A percentile compares a stretch with the other conserved stretches of the same genome.
Conservation (phyloP, 2,888 invertebrate genomes). For the Pristionchus fissidentatus region DNA sequence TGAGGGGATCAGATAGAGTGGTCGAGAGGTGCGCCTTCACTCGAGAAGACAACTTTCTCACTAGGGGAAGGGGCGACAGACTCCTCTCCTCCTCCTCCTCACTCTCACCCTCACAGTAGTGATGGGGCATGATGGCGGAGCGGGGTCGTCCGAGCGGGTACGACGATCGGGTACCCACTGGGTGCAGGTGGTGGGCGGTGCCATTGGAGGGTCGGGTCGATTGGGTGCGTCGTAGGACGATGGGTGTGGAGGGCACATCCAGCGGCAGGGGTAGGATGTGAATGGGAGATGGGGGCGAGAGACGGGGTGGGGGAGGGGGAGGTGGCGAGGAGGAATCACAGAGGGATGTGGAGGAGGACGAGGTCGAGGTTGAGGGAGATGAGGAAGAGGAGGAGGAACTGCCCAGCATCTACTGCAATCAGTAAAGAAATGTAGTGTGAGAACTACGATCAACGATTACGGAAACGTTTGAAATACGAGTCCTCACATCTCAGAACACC, state of each 20-base stretch:
- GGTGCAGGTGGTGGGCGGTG: neutral
- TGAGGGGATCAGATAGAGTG: constrained; percentile 61
- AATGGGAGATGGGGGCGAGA: neutral
- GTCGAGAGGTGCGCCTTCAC: constrained; percentile 58
- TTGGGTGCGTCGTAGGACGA: neutral
- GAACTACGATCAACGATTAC: too few relatives aligned
- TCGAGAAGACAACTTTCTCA: constrained; percentile 58
- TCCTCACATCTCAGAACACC: too few relatives aligned
- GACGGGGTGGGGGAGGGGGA: neutral
- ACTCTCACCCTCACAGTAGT: neutral
- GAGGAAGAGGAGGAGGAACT: neutral
- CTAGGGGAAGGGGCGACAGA: constrained; percentile 50
- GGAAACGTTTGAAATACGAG: too few relatives aligned
- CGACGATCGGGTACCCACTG: neutral
- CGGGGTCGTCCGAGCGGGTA: neutral
- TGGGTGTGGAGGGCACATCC: constrained; percentile 1
- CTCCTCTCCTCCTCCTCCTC: constrained; percentile 11
- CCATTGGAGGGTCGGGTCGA: neutral
- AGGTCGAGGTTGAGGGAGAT: neutral
- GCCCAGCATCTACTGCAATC: neutral
- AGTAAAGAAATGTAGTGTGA: neutral
- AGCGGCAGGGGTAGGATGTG: neutral
- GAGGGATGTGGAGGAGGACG: constrained; percentile 17
- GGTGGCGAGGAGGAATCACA: constrained; percentile 13
- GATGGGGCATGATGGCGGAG: neutral